A percentile compares a stretch with the other conserved stretches of the same genome.
Conservation (phyloP, 2,113 vertebrate genomes). For the Noctilio leporinus region DNA sequence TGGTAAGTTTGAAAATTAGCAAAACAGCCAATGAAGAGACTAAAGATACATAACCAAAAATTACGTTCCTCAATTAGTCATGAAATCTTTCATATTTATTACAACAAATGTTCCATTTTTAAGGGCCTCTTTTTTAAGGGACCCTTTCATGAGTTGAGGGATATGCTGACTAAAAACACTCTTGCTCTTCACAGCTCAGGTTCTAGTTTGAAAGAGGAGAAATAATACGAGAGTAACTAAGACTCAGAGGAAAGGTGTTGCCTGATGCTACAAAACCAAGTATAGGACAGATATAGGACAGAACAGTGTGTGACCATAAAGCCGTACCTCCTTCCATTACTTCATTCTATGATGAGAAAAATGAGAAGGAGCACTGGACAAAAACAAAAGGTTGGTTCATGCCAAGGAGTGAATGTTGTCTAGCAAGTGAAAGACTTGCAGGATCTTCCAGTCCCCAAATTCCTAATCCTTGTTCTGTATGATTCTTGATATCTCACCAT, state of each 20-base stretch:
- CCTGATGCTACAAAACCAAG: not conserved
- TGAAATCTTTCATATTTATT: slow-evolving; percentile 2
- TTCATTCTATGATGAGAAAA: not conserved
- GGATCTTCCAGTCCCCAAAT: not conserved
- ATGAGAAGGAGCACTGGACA: not conserved
- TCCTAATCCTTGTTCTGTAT: not conserved
- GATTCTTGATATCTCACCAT: not conserved
- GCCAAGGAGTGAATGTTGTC: not conserved
- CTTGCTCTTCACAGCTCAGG: not conserved
- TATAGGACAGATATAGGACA: not conserved
- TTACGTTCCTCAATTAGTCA: not conserved
- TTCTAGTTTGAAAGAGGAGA: not conserved
- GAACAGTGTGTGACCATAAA: not conserved
- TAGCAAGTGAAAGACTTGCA: not conserved
- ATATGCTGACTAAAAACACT: not conserved
- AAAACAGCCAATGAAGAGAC: not conserved
- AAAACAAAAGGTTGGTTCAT: not conserved
- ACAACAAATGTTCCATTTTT: not conserved
- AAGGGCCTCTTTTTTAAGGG: not conserved
- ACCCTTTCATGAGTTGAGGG: not conserved
- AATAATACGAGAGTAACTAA: not conserved
- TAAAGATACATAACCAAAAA: not conserved
- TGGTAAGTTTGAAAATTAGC: not conserved
- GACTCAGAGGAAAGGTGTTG: not conserved
- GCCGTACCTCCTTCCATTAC: not conserved